These are phyloP conservation scores for Lepilemur ruficaudatus DNA, from an alignment of 2,797 vertebrate genomes.

Conservation along the genomic window DNA sequence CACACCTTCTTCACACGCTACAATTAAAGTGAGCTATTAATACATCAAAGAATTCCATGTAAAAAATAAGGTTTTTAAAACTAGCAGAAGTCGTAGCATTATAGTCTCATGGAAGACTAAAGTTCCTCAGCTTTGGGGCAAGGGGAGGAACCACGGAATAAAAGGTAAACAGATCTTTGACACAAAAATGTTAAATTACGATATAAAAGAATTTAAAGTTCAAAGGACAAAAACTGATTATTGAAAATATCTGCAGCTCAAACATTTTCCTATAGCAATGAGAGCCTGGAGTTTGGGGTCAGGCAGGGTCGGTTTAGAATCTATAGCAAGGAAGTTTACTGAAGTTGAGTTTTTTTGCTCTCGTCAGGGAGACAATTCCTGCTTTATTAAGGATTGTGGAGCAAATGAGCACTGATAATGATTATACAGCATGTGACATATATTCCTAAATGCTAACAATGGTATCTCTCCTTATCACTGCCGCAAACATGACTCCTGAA, in stretches of 20 bases:
- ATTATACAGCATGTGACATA: background rate
- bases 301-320: background rate
- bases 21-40: background rate
- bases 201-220: background rate
- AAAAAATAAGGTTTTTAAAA: background rate
- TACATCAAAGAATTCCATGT: background rate
- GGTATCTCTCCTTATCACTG: background rate
- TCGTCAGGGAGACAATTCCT: background rate
- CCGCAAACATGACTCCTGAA: background rate
- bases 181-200: background rate
- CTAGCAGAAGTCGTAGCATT: background rate
- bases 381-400: background rate
- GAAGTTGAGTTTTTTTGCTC: background rate
- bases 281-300: background rate
- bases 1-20: background rate
- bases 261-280: background rate
- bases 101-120: background rate
- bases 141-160: background rate
- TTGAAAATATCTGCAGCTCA: background rate
- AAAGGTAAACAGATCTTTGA: background rate
- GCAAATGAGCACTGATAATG: background rate
- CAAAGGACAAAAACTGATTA: background rate
- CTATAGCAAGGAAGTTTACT: background rate
- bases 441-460: background rate
- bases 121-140: background rate